Evolutionary conservation across 2,113 vertebrate species (phyloP).

Genomic region (Catharus bicknelli): DNA sequence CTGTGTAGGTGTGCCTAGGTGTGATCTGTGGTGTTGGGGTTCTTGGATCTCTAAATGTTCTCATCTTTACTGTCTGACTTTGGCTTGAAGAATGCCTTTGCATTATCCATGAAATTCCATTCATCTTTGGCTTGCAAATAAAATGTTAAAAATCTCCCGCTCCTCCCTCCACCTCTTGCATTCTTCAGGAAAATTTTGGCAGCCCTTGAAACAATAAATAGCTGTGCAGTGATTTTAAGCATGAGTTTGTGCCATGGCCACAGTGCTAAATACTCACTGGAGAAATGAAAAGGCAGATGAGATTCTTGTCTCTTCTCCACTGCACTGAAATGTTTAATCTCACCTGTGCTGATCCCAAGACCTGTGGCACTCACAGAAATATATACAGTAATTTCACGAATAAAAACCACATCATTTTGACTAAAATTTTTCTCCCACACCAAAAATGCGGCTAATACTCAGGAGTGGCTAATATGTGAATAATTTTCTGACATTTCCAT

Average conservation of each 20-base stretch:
- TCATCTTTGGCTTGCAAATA: neutral
- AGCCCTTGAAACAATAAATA: neutral
- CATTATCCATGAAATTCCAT: neutral
- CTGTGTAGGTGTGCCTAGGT: fast-evolving
- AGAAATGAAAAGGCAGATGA: neutral
- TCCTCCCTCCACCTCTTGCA: neutral
- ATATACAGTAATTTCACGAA: too few species aligned
- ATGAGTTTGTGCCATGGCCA: neutral
- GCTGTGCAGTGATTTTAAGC: neutral
- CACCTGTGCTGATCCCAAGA: neutral
- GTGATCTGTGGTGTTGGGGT: neutral
- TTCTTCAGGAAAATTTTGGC: constrained; percentile 14
- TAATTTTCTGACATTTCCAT: too few species aligned
- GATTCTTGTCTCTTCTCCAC: neutral
- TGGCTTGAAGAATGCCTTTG: neutral
- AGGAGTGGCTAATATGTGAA: too few species aligned
- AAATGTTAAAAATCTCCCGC: neutral
- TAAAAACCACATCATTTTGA: too few species aligned
- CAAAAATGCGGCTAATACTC: too few species aligned
- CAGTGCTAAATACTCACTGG: neutral
- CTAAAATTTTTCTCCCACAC: too few species aligned
- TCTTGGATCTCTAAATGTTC: neutral
- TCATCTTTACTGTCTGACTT: neutral
- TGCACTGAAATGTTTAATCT: neutral
- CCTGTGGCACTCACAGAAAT: neutral